Evolutionary conservation across 2,113 vertebrate species (phyloP), one percentile per base, ranked within the genome.

Genomic region (Erythrocercus mccallii): DNA sequence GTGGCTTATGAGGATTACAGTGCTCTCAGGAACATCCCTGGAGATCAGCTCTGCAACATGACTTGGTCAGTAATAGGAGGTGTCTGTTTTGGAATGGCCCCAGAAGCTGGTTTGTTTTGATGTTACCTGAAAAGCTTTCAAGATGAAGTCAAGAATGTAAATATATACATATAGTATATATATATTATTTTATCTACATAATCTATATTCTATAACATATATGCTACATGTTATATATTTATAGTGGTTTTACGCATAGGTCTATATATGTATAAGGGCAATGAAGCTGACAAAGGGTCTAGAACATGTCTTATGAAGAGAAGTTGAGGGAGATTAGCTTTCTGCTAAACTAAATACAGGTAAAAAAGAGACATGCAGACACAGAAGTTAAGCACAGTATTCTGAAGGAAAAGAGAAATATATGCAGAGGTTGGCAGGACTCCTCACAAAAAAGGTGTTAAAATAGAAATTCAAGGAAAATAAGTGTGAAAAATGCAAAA

Each of bases 21-120:
- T 8, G 97, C 98, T 85, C 83, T 98, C 95, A 98, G 98, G 97
- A 98, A 98, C 3, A 98, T 98, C 56, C 97, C 98, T 31, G 98
- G 98, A 97, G 98, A 98, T 40, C 96, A 98, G 25, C 96, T 98
- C 17, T 98, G 98, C 56, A 94, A 97, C 97, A 17, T 6, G 28
- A 40, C 45, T 73, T 56, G 20, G 37, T 53, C 62, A 65, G 45
- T 31, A 58, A 51, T 18, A 17, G 44, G 7, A 76, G 18, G 12
- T 37, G 19, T 42, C 51, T 65, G 19, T 1, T 70, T 65, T 25
- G 28, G 5, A 73, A 22, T 12, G 18, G 50, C n/a, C 30, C 33
- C 44, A 70, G 51, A 73, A 86, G 13, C 28, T 86, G 15, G 0
- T 56, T 77, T 69, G n/a, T 56, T 70, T 60, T 33, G 23, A 33